Evolutionary conservation across 2,888 invertebrate genomes (phyloP), one percentile per base, ranked within the genome.

Genomic region (Chrysodeixis includens): DNA sequence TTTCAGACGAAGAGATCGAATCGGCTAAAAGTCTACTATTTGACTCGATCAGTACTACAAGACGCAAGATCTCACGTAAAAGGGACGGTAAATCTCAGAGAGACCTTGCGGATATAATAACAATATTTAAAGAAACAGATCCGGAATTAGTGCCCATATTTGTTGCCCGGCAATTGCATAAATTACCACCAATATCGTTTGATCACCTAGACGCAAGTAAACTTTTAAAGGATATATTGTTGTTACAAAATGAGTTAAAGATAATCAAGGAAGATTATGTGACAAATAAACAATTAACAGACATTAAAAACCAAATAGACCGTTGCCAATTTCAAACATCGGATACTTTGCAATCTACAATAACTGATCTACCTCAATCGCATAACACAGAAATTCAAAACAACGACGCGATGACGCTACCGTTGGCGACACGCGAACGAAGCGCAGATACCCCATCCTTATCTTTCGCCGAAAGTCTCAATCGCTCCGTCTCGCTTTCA

Each of bases 161-260:
- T 49, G 71, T 71, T 10, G 71, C 71, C 0, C 58, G 20, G 49
- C 62, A 67, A 5, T 18, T 71, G 10, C 62, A 71, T 14, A 32
- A 46, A 44, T 30, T 40, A 40, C 40, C 40, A 40, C 40, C 40
- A n/a, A 40, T 40, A 44, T 44, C 40, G n/a, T 44, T 44, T 44
- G 40, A 16, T 16, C 40, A n/a, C n/a, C 40, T 44, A 7, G 40
- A 44, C n/a, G 40, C 40, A 44, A 67, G 8, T 30, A 60, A 12
- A 35, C 64, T 26, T 26, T 57, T 14, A 32, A 64, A 60, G 46
- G 67, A 67, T 46, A 55, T 67, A 0, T 22, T 65, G 10, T 16
- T 22, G 14, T 6, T 67, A n/a, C 12, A 71, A 62, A 68, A 51
- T 46, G 57, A 64, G 16, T 1, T 69, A 0, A 46, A 40, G 12